Percentiles rank a stretch among this genome's conserved stretches.
Conservation (phyloP, 2,797 vertebrate species). For the Nannoperca australis region DNA sequence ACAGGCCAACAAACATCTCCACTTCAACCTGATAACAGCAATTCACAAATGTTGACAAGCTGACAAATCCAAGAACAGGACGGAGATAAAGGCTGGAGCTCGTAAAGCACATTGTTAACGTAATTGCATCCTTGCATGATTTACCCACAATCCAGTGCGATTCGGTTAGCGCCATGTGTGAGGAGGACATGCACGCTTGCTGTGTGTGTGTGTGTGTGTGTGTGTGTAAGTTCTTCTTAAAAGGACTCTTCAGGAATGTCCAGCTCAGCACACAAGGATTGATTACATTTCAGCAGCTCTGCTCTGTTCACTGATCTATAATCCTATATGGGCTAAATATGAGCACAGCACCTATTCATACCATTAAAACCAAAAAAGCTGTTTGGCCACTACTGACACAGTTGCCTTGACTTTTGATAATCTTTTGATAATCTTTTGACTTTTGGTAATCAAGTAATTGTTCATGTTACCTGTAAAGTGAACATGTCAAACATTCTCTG, state of each 20-base stretch:
- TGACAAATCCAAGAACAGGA: conserved; percentile 19
- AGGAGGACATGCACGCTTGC: neutral
- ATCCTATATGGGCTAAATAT: neutral
- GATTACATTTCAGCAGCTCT: conserved; percentile 49
- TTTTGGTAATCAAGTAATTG: neutral
- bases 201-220: conserved; percentile 10
- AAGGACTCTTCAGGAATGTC: conserved; percentile 52
- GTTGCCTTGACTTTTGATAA: neutral
- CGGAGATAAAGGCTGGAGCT: conserved; percentile 23
- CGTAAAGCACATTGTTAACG: conserved; percentile 31
- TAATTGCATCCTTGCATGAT: conserved; percentile 46
- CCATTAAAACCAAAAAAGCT: neutral
- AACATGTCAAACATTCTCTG: neutral
- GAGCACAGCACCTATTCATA: neutral
- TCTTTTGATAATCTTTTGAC: too few species aligned
- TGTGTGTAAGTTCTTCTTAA: conserved; percentile 6
- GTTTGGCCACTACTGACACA: neutral
- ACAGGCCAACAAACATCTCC: conserved; percentile 45
- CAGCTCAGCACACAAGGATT: conserved; percentile 24
- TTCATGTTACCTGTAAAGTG: neutral
- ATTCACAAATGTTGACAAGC: conserved; percentile 37
- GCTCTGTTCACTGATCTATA: conserved; percentile 25
- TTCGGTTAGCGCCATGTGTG: conserved; percentile 19
- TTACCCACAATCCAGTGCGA: conserved; percentile 30
- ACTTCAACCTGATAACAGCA: conserved; percentile 40